These are phyloP conservation scores for Hofmannophila pseudospretella DNA, from an alignment of 2,888 invertebrate species.

Conservation along the genomic window DNA sequence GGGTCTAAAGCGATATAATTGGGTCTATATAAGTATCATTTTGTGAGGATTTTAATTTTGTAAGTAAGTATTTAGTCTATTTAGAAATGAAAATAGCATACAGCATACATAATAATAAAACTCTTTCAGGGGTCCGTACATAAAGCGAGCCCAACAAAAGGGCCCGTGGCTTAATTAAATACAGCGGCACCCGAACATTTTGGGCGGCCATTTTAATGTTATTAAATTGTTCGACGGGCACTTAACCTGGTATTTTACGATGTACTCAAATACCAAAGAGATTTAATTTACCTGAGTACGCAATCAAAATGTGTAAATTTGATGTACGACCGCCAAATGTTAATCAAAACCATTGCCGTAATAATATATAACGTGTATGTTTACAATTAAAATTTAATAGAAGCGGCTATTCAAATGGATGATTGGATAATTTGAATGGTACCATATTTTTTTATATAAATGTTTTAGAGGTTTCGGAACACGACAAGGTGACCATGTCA, in stretches of 20 bases:
- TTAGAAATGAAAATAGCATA: too few species aligned
- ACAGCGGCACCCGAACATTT: constrained; percentile 56
- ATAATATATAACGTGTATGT: not conserved
- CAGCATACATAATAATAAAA: constrained; percentile 37
- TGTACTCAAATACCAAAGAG: constrained; percentile 48
- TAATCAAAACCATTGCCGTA: constrained; percentile 1
- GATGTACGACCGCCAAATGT: constrained; percentile 17
- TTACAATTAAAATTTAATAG: constrained; percentile 11
- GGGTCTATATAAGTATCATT: too few species aligned
- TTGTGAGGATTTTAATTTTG: too few species aligned
- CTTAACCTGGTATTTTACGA: constrained; percentile 60
- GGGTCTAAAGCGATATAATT: too few species aligned
- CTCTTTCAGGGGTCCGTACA: constrained; percentile 36
- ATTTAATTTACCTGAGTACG: constrained; percentile 52
- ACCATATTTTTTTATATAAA: too few species aligned
- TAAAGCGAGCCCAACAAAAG: constrained; percentile 51
- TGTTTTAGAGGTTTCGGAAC: too few species aligned
- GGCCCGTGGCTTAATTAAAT: constrained; percentile 66
- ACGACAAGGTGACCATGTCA: too few species aligned
- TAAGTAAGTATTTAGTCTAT: too few species aligned
- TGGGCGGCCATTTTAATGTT: constrained; percentile 67
- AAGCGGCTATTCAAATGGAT: too few species aligned
- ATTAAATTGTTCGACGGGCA: constrained; percentile 70
- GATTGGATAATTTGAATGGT: too few species aligned
- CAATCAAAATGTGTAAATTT: constrained; percentile 29